Base-by-base conservation (phyloP, 2,113 vertebrate species). In the Chascanopsetta lugubris region DNA sequence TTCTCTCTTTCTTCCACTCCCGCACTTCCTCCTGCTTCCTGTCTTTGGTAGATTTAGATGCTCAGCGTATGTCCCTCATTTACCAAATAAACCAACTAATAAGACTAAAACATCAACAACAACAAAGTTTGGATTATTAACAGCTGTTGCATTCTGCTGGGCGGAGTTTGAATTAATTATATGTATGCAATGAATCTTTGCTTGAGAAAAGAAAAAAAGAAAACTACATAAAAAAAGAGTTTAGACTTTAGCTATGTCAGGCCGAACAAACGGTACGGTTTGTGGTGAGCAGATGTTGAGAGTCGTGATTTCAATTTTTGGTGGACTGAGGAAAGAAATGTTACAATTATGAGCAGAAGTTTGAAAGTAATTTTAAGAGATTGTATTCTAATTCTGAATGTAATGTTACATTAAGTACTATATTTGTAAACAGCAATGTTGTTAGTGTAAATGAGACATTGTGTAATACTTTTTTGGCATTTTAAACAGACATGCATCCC, bases 11-110 rank as follows among this genome's bases (percentile, higher is more conserved):
- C 2, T 21, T 48, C 34, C 36, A 30, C 3, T 18, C 30, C 61
- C 26, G 26, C 61, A 54, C 69, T 60, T 61, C 67, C 67, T 50
- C 72, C 55, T 12, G 40, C 55, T 34, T 71, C 73, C 61, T 87
- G 70, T 77, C 69, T 72, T 46, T 61, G 66, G 83, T 79, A 82
- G 73, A 56, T 12, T 69, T 42, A 61, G 57, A 67, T 36, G 45
- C 75, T 62, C 25, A 2, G 47, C 11, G 11, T 60, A 43, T 20
- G 26, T 56, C 68, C 29, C 73, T 49, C 54, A 40, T 63, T 73
- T 67, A 62, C 71, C 61, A 77, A 73, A 75, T 84, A 71, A 85
- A 62, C 61, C 42, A 11, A n/a, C 15, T 66, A 77, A 58, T 61
- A 40, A 21, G 34, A 63, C 47, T 38, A 15, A 38, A 46, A 20